phyloP scores from a whole-genome alignment of 2,888 invertebrate species.

The Drosophila paramelanica region DNA sequence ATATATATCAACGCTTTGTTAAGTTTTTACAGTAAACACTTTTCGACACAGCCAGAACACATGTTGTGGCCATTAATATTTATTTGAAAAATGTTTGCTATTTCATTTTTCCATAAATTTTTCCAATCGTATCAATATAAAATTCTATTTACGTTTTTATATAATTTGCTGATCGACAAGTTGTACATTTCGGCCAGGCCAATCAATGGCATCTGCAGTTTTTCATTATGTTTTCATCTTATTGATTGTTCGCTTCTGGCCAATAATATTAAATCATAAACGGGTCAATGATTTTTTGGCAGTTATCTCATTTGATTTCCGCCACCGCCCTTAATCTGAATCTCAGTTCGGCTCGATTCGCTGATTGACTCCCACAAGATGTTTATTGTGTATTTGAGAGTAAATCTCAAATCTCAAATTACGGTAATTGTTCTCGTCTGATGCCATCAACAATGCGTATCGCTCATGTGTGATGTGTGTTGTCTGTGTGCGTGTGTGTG shows the following conservation, averaged over 20 bases:
- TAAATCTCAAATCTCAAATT: conserved; percentile 46
- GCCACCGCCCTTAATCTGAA: conserved; percentile 25
- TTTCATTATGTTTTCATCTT: not conserved
- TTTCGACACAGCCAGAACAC: conserved; percentile 42
- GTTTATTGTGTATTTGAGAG: conserved; percentile 7
- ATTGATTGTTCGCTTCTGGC: not conserved
- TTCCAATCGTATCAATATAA: conserved; percentile 1
- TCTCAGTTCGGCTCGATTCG: conserved; percentile 12
- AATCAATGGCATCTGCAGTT: conserved; percentile 1
- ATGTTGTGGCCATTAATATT: conserved; percentile 22
- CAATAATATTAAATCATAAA: not conserved
- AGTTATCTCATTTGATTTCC: conserved; percentile 39
- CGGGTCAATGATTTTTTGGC: conserved; percentile 7
- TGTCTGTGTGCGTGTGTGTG: not conserved
- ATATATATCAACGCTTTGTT: conserved; percentile 5
- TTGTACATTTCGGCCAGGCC: not conserved
- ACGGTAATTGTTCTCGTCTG: conserved; percentile 63
- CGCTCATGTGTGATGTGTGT: conserved; percentile 1
- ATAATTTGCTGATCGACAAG: not conserved
- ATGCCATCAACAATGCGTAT: conserved; percentile 54
- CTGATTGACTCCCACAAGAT: conserved; percentile 69
- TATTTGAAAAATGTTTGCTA: conserved; percentile 14
- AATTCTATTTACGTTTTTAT: conserved; percentile 25
- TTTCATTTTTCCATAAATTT: not conserved
- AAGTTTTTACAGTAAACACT: conserved; percentile 39